These are phyloP conservation scores for Dryadula phaetusa DNA, from an alignment of 2,888 invertebrate genomes.

Conservation along the genomic window DNA sequence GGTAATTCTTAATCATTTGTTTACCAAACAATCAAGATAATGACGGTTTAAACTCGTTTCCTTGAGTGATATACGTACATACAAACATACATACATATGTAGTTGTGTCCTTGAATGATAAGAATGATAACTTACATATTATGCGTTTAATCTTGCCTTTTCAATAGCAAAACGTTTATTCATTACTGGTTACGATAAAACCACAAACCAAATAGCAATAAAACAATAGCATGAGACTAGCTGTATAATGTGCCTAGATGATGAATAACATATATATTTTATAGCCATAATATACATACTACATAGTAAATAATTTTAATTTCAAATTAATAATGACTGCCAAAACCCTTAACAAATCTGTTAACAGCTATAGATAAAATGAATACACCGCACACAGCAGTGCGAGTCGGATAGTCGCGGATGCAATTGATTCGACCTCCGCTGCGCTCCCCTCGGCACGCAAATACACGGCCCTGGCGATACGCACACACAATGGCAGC, in stretches of 20 bases:
- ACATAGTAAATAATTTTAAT: too few species aligned
- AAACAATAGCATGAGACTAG: neutral
- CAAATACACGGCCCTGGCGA: slow-evolving; percentile 43
- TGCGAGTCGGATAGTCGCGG: slow-evolving; percentile 36
- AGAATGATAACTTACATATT: neutral
- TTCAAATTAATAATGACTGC: too few species aligned
- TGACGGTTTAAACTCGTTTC: neutral
- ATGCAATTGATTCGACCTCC: slow-evolving; percentile 68
- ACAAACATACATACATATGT: too few species aligned
- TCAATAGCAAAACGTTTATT: neutral
- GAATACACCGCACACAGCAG: too few species aligned
- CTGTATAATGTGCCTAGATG: too few species aligned
- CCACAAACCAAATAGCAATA: neutral
- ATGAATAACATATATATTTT: too few species aligned
- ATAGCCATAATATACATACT: too few species aligned
- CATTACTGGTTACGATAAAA: neutral
- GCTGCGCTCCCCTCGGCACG: slow-evolving; percentile 49
- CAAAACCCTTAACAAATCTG: too few species aligned
- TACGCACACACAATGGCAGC: slow-evolving; percentile 8
- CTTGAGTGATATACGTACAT: neutral
- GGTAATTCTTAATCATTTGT: neutral
- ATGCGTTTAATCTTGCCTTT: neutral
- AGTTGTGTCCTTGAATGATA: neutral
- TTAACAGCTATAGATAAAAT: too few species aligned
- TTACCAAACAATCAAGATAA: neutral